Percentiles rank a stretch among this genome's conserved stretches.
phyloP scores from a whole-genome alignment of 2,888 invertebrate genomes.

The Acleris holmiana region DNA sequence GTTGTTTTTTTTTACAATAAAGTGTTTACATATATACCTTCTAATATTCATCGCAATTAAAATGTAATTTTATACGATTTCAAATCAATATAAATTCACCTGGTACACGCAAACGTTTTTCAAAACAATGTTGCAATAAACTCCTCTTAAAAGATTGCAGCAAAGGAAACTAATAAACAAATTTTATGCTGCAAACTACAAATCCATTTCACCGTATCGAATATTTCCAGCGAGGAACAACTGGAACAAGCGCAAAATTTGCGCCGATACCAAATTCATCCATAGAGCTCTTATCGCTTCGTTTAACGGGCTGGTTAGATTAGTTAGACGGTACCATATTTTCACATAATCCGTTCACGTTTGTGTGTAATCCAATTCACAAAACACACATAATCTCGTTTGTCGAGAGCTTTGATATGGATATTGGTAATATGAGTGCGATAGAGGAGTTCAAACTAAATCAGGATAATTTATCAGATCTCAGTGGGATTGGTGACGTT shows the following conservation, averaged over 20 bases:
- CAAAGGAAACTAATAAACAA: constrained; percentile 3
- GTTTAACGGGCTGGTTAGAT: constrained; percentile 20
- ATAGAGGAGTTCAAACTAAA: neutral
- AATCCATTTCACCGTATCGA: neutral
- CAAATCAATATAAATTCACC: neutral
- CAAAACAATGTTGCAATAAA: neutral
- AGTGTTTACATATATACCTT: too few relatives aligned
- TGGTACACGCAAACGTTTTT: neutral
- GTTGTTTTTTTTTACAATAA: too few relatives aligned
- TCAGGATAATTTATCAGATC: neutral
- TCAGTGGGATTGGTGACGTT: neutral
- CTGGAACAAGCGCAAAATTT: constrained; percentile 32
- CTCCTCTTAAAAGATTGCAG: neutral
- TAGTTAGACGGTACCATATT: constrained; percentile 23
- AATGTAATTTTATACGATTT: too few relatives aligned
- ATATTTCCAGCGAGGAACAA: constrained; percentile 19
- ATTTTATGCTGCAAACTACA: neutral
- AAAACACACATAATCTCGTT: constrained; percentile 6
- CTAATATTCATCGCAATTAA: too few relatives aligned
- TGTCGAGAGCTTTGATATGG: constrained; percentile 8
- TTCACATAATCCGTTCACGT: constrained; percentile 24
- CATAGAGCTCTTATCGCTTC: constrained; percentile 31
- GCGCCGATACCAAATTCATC: constrained; percentile 35
- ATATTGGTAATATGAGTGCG: constrained; percentile 18
- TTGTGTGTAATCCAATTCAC: constrained; percentile 13